Evolutionary conservation across 2,113 vertebrate genomes (phyloP).

Genomic region (Taurulus bubalis): DNA sequence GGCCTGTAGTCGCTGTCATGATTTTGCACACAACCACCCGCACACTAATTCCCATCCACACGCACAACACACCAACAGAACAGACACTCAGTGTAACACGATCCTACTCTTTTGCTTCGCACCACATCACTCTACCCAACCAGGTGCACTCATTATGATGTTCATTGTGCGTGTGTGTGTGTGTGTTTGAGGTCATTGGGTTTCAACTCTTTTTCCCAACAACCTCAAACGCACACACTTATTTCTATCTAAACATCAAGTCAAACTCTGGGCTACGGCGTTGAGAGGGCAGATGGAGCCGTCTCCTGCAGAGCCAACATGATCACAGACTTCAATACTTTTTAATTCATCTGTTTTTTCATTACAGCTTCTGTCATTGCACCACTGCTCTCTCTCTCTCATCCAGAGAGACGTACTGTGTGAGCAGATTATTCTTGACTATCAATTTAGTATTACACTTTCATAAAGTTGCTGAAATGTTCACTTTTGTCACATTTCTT

Average conservation of each 20-base stretch:
- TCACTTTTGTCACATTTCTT: neutral
- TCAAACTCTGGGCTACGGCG: neutral
- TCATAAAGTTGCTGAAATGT: neutral
- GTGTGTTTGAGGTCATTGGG: constrained; percentile 48
- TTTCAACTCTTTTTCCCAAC: constrained; percentile 29
- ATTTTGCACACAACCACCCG: constrained; percentile 71
- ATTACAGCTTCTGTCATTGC: constrained; percentile 12
- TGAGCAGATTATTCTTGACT: neutral
- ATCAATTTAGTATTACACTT: neutral
- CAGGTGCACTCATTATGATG: constrained; percentile 49
- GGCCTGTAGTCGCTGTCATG: constrained; percentile 69
- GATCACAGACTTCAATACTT: constrained; percentile 2
- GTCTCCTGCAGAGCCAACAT: constrained; percentile 30
- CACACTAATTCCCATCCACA: constrained; percentile 58
- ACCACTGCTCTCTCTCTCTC: neutral
- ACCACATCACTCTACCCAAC: constrained; percentile 42
- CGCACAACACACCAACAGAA: constrained; percentile 42
- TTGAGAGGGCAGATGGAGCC: constrained; percentile 13
- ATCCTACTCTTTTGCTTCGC: constrained; percentile 50
- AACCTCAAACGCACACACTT: neutral
- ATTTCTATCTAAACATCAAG: constrained; percentile 1
- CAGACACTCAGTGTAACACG: constrained; percentile 56
- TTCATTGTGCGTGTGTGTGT: constrained; percentile 16
- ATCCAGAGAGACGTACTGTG: neutral
- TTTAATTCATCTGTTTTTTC: constrained; percentile 38